Base-by-base conservation (phyloP, 2,113 vertebrate genomes). In the Rynchops niger region DNA sequence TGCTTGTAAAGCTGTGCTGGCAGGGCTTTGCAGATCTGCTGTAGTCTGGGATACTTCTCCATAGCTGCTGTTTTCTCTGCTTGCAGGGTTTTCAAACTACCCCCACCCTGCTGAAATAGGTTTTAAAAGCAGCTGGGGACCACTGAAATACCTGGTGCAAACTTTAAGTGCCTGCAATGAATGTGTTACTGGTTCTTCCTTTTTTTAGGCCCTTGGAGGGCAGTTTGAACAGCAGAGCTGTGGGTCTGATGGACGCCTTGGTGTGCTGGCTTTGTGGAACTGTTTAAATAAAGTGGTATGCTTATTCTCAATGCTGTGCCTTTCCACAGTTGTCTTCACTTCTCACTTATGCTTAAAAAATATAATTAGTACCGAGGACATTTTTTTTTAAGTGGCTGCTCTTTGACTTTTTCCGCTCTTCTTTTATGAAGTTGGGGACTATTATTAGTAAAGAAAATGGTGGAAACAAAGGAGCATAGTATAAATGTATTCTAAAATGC, bases 401-500 rank as follows among this genome's bases (percentile, higher is more conserved):
- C 45, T 81, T 86, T 82, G 34, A 45, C 6, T 15, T 70, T 12
- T 69, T 73, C 29, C 70, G 30, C 25, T 70, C 25, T 81, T 80
- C 73, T 8, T 1, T 84, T 90, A 27, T 47, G 36, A 72, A 76
- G 38, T 2, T 55, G 30, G 7, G 32, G 23, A 55, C 50, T 92
- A 15, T 69, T 89, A 12, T 66, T 63, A 62, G 15, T 4, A 45
- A 36, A 80, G 36, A 66, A 66, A 50, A 9, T 20, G 6, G 3
- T 83, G 30, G 40, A 81, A 94, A 90, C 19, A 86, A 88, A 65
- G 23, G 22, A 76, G 4, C 21, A 12, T 0, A 0, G 19, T 65
- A 36, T 69, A 92, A 89, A 80, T 61, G 18, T 52, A 13, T 77
- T 90, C 49, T 72, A 56, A 93, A 95, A 77, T 58, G 62, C 36